These are phyloP conservation scores for Tiphia femorata DNA, from an alignment of 2,888 invertebrate genomes.

Conservation along the genomic window DNA sequence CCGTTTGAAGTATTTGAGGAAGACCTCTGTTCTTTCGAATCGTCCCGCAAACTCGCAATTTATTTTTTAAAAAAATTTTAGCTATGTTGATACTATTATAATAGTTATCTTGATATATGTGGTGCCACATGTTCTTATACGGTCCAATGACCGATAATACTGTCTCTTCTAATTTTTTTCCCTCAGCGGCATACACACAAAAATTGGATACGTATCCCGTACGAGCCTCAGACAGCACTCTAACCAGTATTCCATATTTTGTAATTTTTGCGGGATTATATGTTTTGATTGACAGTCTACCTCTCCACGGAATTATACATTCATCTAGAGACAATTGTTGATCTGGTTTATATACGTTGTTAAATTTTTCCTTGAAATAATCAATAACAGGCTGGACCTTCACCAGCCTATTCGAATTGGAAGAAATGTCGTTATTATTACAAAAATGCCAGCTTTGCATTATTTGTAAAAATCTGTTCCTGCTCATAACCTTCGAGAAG, in stretches of 20 bases:
- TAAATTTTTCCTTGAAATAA: conserved; percentile 29
- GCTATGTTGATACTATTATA: conserved; percentile 29
- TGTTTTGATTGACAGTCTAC: conserved; percentile 33
- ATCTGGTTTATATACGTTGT: conserved; percentile 27
- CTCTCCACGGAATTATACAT: conserved; percentile 42
- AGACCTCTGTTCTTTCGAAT: conserved; percentile 29
- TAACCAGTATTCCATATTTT: conserved; percentile 39
- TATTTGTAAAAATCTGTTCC: conserved; percentile 31
- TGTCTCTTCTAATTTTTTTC: conserved; percentile 26
- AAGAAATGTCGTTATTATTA: conserved; percentile 23
- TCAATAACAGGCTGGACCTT: conserved; percentile 29
- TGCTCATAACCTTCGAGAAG: conserved; percentile 27
- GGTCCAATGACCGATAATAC: conserved; percentile 17
- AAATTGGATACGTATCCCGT: conserved; percentile 36
- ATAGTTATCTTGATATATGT: conserved; percentile 22
- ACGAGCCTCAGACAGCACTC: conserved; percentile 32
- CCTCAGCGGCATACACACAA: conserved; percentile 22
- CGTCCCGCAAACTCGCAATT: conserved; percentile 34
- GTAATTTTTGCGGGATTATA: conserved; percentile 38
- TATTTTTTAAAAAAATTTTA: conserved; percentile 20
- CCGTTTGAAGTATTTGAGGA: conserved; percentile 22
- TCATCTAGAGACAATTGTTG: conserved; percentile 36
- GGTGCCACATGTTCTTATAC: conserved; percentile 20
- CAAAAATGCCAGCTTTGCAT: conserved; percentile 24
- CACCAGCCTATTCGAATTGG: conserved; percentile 21